Evolutionary conservation across 1,140 invertebrate genomes (phyloP), one percentile per base, ranked within the genome.

Genomic region (Nephila pilipes): DNA sequence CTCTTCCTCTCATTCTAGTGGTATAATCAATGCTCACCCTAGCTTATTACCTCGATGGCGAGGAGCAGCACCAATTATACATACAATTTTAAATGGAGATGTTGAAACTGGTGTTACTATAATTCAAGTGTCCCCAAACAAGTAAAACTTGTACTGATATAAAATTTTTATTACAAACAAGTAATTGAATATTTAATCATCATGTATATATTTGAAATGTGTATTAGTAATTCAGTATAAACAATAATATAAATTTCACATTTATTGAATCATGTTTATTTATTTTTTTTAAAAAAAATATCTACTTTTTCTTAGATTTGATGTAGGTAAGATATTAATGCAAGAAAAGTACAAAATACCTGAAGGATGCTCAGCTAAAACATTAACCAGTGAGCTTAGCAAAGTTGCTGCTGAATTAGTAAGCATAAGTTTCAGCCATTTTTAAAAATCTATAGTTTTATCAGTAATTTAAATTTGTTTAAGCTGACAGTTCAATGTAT

Each of bases 31-130:
- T 96, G 97, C 99, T 1, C 99, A 99, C 96, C 98, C 97, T 18
- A 99, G 98, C 95, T 95, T 99, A 57, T 95, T 99, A 94, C 99
- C 99, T 46, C 96, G 97, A 93, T 99, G 98, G 98, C 96, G 99
- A 95, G 99, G 99, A 57, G 98, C 98, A 75, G 97, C 98, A 18
- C 98, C 98, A 5, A 97, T 99, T 80, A 96, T 97, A 94, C 96
- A 98, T 95, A 96, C 98, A n/a, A 96, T 99, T 88, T 96, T 98
- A 90, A 97, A 97, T 96, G 98, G 98, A 46, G 98, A 99, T 95
- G 94, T 95, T 38, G 95, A 96, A 88, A 98, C 98, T 36, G 99
- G 99, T 60, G 96, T 99, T 54, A 97, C 98, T 5, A 97, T 99
- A 55, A 99, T 99, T 97, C 97, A 97, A 95, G 98, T 99, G 88